Conservation (phyloP, 2,113 vertebrate species). For the Zosterops lateralis region DNA sequence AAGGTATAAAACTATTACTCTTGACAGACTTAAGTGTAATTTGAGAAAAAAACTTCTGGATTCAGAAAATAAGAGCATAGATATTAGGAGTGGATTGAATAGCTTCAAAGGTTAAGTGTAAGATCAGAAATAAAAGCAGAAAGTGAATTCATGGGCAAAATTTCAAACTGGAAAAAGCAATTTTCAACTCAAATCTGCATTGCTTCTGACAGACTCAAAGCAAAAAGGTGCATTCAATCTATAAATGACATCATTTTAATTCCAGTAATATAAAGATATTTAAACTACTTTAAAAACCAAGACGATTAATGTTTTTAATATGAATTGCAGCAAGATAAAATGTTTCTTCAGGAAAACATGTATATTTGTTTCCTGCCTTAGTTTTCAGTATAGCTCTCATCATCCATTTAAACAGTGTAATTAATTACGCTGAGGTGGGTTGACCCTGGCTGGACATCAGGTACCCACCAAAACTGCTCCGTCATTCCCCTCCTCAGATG, state of each 20-base stretch:
- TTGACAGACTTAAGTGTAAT: neutral
- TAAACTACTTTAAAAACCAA: neutral
- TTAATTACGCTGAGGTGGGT: neutral
- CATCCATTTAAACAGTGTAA: neutral
- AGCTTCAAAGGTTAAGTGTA: neutral
- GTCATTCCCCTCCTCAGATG: neutral
- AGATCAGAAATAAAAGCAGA: slow-evolving; percentile 10
- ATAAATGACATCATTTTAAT: neutral
- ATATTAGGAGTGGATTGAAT: neutral
- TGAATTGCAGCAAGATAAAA: neutral
- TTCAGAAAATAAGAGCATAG: neutral
- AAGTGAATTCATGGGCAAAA: neutral
- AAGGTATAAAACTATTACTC: neutral
- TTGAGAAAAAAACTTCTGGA: neutral
- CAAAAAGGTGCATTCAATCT: neutral
- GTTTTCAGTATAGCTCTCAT: neutral
- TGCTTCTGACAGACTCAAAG: neutral
- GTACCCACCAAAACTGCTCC: neutral
- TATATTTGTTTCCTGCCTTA: neutral
- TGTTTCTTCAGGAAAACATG: neutral
- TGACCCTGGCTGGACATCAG: neutral
- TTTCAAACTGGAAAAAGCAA: neutral
- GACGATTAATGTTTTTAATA: neutral
- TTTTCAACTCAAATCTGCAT: neutral
- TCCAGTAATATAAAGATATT: neutral